Evolutionary conservation across 2,888 invertebrate genomes (phyloP), one percentile per base, ranked within the genome.

Genomic region (Acrobasis repandana): DNA sequence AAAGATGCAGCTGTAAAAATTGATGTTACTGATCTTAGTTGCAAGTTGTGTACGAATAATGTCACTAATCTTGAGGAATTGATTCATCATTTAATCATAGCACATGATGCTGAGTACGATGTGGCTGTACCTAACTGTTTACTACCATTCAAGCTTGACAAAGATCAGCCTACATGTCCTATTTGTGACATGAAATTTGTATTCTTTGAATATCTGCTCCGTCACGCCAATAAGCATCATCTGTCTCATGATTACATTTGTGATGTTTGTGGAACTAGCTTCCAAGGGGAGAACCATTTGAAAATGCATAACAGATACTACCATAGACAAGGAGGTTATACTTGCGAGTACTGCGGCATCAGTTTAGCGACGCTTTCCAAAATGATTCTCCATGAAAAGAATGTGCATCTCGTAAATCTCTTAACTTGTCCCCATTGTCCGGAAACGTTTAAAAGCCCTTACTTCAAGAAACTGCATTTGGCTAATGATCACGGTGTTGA

Each of bases 301-400:
- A 86, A 86, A 70, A 92, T 92, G 92, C 92, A 92, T 61, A 83
- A 88, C 46, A 78, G 92, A 33, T 91, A 92, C 60, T 92, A 91
- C 54, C 91, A 91, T 34, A 80, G 86, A 60, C 86, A 88, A 60
- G 91, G 91, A 0, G 91, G 92, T 0, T 90, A 92, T 50, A 81
- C 79, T 0, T 91, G 91, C 48, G 86, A 85, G 1, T 82, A 84
- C 5, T 94, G 94, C 60, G 93, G 93, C 0, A 86, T 93, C 10
- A 90, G 83, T 15, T 85, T 94, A 0, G 72, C 82, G 0, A 91
- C 90, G 0, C 63, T 91, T 2, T 90, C 91, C 0, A 89, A 90
- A 64, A 92, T 90, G 65, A 78, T 86, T n/a, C 66, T 87, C 0
- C 92, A 92, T 66, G 91, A 92, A 52, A 89, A 88, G 60, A 92